A percentile compares a stretch with the other conserved stretches of the same genome.
phyloP scores from a whole-genome alignment of 2,888 invertebrate species.

The Sphecodes monilicornis region DNA sequence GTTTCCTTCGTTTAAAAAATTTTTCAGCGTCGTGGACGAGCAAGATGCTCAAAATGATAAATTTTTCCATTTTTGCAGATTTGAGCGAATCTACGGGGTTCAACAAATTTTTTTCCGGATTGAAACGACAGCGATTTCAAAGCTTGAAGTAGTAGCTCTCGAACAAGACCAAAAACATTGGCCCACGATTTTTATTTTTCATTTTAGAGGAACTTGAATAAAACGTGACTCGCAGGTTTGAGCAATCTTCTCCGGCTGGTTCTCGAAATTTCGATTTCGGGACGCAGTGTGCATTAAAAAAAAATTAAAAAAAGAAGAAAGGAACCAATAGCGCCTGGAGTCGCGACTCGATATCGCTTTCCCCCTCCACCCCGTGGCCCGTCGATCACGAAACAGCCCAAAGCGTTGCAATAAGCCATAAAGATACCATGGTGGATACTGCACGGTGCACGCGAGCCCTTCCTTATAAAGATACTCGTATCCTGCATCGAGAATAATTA shows the following conservation, averaged over 20 bases:
- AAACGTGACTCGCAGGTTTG: not conserved
- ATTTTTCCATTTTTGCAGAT: no score
- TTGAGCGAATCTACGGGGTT: no score
- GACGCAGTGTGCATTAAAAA: not conserved
- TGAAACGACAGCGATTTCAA: no score
- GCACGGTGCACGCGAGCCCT: constrained; percentile 70
- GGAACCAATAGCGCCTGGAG: not conserved
- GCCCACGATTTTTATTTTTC: no score
- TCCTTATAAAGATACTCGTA: constrained; percentile 75
- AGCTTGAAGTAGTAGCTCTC: no score
- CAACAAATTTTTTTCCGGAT: no score
- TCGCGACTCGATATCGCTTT: constrained; percentile 1
- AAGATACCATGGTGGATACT: constrained; percentile 79
- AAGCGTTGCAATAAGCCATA: constrained; percentile 82
- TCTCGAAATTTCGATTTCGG: not conserved
- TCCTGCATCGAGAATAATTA: constrained; percentile 78
- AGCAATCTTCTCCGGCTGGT: not conserved
- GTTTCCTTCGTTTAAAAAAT: no score
- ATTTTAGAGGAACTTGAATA: no score
- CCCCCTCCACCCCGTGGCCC: constrained; percentile 41
- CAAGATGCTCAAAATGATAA: no score
- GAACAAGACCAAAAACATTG: no score
- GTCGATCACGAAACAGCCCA: constrained; percentile 81
- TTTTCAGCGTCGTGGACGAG: no score
- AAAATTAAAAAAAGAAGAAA: not conserved